Base-by-base conservation (phyloP, 2,797 vertebrate species). In the Microtus agrestis region DNA sequence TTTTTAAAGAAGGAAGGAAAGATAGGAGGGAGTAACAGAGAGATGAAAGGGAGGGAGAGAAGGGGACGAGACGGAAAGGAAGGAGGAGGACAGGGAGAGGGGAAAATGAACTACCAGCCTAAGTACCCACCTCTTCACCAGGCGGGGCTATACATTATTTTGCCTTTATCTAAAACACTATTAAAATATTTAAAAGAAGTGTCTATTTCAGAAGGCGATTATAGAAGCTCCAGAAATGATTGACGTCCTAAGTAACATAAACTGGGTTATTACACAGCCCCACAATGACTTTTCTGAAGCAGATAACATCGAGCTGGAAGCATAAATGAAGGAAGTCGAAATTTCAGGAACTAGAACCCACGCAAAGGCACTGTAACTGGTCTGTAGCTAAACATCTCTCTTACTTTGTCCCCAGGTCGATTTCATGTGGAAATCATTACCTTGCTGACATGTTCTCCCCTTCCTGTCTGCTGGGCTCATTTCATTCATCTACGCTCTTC, bases 121-220 rank as follows among this genome's bases (percentile, higher is more conserved):
- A 87, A 59, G 48, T 34, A 63, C 15, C 11, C 29, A 63, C 48
- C 43, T 88, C 82, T 84, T 91, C 67, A 94, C 43, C 12, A 89
- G 84, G 80, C 21, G 69, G 15, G 61, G 29, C 59, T 96, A 48
- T 95, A 86, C 87, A 92, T 87, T 89, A 91, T 89, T 96, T 82
- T 96, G 61, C 61, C 63, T 95, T 96, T 94, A 95, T 92, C 91
- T 92, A 91, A 96, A 94, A 59, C 7, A 80, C 23, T 67, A 74
- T 95, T 94, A 89, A 91, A 78, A 91, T 94, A 87, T 79, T 94
- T 80, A 79, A 95, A 90, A 54, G 71, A 94, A 89, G 74, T 87
- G 40, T 93, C 74, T 31, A 40, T 94, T 95, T 94, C 82, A 91
- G 90, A 94, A 94, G 59, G 51, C 88, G 95, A 93, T 71, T 46